A percentile compares a stretch with the other conserved stretches of the same genome.
phyloP scores from a whole-genome alignment of 2,888 invertebrate genomes.

The Cantharis nigra region DNA sequence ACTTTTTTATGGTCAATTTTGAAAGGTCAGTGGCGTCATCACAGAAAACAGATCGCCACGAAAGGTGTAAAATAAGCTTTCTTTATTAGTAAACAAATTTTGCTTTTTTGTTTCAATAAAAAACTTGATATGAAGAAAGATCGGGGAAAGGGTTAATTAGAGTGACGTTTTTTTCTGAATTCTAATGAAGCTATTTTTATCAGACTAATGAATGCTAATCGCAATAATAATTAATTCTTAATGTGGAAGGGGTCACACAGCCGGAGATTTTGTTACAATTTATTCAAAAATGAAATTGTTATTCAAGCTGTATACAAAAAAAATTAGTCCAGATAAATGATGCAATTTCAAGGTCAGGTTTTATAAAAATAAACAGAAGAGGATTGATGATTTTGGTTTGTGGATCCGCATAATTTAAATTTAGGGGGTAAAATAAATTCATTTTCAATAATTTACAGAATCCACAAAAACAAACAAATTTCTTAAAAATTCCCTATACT shows the following conservation, averaged over 20 bases:
- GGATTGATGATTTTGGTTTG: too few species aligned
- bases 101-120: background rate
- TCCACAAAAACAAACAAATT: too few species aligned
- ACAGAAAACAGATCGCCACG: background rate
- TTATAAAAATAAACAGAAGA: background rate
- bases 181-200: background rate
- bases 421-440: too few species aligned
- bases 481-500: too few species aligned
- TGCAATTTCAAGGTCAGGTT: background rate
- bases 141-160: background rate
- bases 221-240: background rate
- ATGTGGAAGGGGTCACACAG: background rate
- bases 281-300: background rate
- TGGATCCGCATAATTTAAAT: too few species aligned
- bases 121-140: background rate
- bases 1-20: background rate
- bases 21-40: background rate
- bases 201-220: background rate
- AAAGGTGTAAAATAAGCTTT: background rate
- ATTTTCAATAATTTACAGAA: too few species aligned
- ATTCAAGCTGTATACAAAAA: background rate
- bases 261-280: background rate
- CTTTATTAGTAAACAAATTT: background rate
- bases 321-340: background rate
- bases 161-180: background rate